Conservation (phyloP, 2,113 vertebrate species). For the Lampris incognitus region DNA sequence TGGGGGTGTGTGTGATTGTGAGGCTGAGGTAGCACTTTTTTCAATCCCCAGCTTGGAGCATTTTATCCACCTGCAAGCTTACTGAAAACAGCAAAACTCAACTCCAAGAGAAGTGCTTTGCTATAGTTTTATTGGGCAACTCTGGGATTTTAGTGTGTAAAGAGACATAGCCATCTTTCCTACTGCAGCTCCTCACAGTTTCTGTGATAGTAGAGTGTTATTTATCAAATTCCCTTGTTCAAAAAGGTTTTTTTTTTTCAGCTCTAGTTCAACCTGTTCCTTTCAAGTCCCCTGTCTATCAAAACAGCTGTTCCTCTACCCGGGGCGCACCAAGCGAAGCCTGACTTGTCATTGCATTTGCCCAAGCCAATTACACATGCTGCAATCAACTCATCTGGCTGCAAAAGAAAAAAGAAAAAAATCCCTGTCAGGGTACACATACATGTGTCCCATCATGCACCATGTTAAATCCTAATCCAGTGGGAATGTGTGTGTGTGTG, state of each 20-base stretch:
- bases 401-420: slow-evolving; percentile 41
- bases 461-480: slow-evolving; percentile 66
- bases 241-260: slow-evolving; percentile 70
- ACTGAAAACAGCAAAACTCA: too few relatives aligned
- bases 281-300: slow-evolving; percentile 50
- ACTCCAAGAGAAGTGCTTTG: too few relatives aligned
- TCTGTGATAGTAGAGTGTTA: slow-evolving; percentile 62
- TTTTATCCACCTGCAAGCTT: slow-evolving; percentile 28
- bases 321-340: slow-evolving; percentile 72
- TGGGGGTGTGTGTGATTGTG: background rate
- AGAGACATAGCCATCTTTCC: slow-evolving; percentile 15
- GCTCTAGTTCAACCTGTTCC: slow-evolving; percentile 61
- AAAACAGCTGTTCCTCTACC: slow-evolving; percentile 72
- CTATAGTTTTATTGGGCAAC: too few relatives aligned
- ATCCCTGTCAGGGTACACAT: slow-evolving; percentile 28
- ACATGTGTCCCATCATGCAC: slow-evolving; percentile 57
- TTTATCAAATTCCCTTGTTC: slow-evolving; percentile 61
- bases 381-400: slow-evolving; percentile 73
- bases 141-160: too few relatives aligned
- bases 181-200: slow-evolving; percentile 40
- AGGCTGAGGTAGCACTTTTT: background rate
- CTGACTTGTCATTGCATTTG: slow-evolving; percentile 74
- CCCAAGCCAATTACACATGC: slow-evolving; percentile 79
- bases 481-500: slow-evolving; percentile 59
- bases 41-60: background rate